These are phyloP conservation scores for Acleris emargana DNA, from an alignment of 2,888 invertebrate genomes.

Conservation along the genomic window DNA sequence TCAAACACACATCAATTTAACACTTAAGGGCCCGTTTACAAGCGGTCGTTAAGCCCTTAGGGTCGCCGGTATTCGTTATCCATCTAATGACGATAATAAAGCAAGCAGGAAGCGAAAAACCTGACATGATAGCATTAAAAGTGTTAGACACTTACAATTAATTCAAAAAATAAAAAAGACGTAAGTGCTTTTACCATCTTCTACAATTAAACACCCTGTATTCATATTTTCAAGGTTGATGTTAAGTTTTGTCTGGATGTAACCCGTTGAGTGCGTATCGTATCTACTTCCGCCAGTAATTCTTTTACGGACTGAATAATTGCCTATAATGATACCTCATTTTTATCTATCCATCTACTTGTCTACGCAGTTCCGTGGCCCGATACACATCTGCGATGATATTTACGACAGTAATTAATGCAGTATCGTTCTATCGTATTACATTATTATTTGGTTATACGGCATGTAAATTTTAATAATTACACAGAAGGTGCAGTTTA, in stretches of 20 bases:
- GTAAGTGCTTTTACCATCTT: not conserved
- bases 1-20: constrained; percentile 46
- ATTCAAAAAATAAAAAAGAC: constrained; percentile 48
- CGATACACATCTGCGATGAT: constrained; percentile 48
- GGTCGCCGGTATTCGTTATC: constrained; percentile 44
- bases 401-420: constrained; percentile 24
- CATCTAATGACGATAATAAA: constrained; percentile 47
- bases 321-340: constrained; percentile 56
- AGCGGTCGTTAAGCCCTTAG: constrained; percentile 50
- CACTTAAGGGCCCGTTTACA: constrained; percentile 48
- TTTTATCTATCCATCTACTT: constrained; percentile 52
- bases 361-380: constrained; percentile 43
- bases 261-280: constrained; percentile 43
- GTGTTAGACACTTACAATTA: constrained; percentile 56
- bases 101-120: constrained; percentile 47
- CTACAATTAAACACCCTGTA: not conserved
- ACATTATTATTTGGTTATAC: constrained; percentile 9
- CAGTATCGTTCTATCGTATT: constrained; percentile 14
- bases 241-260: constrained; percentile 3
- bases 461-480: constrained; percentile 1
- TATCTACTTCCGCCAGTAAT: constrained; percentile 49
- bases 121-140: constrained; percentile 53
- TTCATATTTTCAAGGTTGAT: constrained; percentile 1
- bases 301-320: constrained; percentile 54
- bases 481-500: not conserved